Percentiles rank a stretch among this genome's conserved stretches.
Conservation (phyloP, 2,888 invertebrate species). For the Tryphoninae sp. region DNA sequence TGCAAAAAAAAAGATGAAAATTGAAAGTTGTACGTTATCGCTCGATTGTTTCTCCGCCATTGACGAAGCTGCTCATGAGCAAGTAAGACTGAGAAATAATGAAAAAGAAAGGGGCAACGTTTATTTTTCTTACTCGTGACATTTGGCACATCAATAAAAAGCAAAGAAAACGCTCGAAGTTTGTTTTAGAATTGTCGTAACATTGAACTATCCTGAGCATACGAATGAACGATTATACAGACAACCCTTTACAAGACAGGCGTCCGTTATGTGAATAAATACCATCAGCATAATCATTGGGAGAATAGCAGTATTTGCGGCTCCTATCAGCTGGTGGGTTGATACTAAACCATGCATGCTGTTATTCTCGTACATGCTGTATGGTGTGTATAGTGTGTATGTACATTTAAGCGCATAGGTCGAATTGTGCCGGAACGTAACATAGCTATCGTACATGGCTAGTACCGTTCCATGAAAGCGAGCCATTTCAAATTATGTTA, state of each 20-base stretch:
- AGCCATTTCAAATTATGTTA: conserved; percentile 49
- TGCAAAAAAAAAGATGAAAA: not conserved
- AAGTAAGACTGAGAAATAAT: too few species aligned
- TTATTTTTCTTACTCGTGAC: too few species aligned
- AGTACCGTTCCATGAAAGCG: conserved; percentile 9
- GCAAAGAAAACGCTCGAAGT: too few species aligned
- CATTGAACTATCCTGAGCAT: not conserved
- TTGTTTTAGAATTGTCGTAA: not conserved
- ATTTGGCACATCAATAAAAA: too few species aligned
- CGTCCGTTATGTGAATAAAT: conserved; percentile 34
- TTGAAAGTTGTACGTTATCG: too few species aligned
- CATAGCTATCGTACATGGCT: not conserved
- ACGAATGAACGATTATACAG: not conserved
- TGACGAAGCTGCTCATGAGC: too few species aligned
- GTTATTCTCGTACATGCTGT: conserved; percentile 25
- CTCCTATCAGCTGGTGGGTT: conserved; percentile 22
- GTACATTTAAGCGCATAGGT: conserved; percentile 38
- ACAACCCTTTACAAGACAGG: conserved; percentile 1
- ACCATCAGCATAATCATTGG: conserved; percentile 46
- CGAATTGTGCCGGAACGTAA: conserved; percentile 11
- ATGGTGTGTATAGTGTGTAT: not conserved
- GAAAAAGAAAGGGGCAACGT: too few species aligned
- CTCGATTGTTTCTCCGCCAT: too few species aligned
- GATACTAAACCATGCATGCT: conserved; percentile 49
- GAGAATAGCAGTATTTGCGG: conserved; percentile 32